A percentile compares a stretch with the other conserved stretches of the same genome.
Evolutionary conservation across 23 tunicate species (phyloP).

Genomic region (Ascidia mentula): DNA sequence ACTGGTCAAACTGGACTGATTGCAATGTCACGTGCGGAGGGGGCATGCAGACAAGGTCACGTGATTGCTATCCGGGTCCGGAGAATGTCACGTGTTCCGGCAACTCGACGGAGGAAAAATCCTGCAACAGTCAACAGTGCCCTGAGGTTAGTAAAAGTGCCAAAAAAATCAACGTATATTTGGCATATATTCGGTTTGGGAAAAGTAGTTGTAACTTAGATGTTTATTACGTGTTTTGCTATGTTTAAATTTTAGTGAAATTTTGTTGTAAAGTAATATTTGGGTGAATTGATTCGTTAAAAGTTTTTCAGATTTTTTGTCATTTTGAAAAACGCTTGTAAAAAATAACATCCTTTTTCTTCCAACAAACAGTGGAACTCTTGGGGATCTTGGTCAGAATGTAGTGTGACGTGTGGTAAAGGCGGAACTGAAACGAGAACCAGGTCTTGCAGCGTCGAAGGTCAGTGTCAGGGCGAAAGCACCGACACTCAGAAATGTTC

Average conservation of each 20-base stretch:
- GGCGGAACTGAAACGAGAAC: slow-evolving; percentile 24
- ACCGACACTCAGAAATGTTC: slow-evolving; percentile 25
- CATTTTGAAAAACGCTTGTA: no score
- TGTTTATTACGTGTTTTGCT: no score
- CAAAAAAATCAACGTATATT: no score
- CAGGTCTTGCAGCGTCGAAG: slow-evolving; percentile 25
- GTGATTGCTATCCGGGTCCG: slow-evolving; percentile 22
- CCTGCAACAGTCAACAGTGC: slow-evolving; percentile 37
- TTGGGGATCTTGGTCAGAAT: slow-evolving; percentile 59
- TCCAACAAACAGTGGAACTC: slow-evolving; percentile 21
- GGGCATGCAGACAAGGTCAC: slow-evolving; percentile 27
- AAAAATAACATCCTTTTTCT: no score
- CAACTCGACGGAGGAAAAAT: background rate
- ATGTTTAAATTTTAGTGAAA: no score
- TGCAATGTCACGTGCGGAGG: slow-evolving; percentile 39
- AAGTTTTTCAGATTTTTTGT: no score
- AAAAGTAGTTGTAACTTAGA: no score
- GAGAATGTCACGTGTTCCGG: slow-evolving; percentile 34
- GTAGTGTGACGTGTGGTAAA: slow-evolving; percentile 58
- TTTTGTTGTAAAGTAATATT: no score
- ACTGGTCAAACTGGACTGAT: slow-evolving; percentile 24
- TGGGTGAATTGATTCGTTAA: no score
- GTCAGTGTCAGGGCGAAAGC: slow-evolving; percentile 13
- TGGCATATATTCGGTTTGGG: no score
- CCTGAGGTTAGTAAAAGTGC: slow-evolving; percentile 15